A percentile compares a stretch with the other conserved stretches of the same genome.
Evolutionary conservation across 2,888 invertebrate genomes (phyloP).

Genomic region (Parelbella ahira): DNA sequence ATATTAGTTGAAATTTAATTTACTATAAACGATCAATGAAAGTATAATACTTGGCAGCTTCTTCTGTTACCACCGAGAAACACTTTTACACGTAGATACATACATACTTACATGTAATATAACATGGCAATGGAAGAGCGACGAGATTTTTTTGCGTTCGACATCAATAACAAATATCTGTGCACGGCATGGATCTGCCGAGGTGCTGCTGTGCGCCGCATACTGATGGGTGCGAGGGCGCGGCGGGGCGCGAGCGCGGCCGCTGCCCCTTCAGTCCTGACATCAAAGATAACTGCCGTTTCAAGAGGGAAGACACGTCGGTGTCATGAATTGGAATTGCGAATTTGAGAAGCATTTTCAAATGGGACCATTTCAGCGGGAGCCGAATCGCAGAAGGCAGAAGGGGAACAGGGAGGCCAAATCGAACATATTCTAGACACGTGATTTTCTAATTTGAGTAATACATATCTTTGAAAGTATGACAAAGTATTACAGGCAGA

Average conservation of each 20-base stretch:
- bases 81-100: too few species aligned
- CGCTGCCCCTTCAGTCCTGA: slow-evolving; percentile 16
- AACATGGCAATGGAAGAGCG: slow-evolving; percentile 7
- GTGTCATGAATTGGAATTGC: slow-evolving; percentile 17
- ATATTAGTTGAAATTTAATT: too few species aligned
- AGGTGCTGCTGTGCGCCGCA: slow-evolving; percentile 13
- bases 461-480: neutral
- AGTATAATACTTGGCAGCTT: too few species aligned
- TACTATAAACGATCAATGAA: too few species aligned
- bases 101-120: slow-evolving; percentile 17
- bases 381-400: slow-evolving; percentile 6
- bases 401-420: neutral
- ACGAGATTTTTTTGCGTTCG: slow-evolving; percentile 14
- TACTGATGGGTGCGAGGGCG: slow-evolving; percentile 11
- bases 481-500: too few species aligned
- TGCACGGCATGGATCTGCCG: slow-evolving; percentile 11
- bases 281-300: slow-evolving; percentile 24
- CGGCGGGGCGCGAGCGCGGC: too few species aligned
- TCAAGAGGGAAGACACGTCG: slow-evolving; percentile 20
- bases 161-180: slow-evolving; percentile 23
- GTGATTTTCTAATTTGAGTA: neutral
- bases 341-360: slow-evolving; percentile 9
- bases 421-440: neutral
- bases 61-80: too few species aligned
- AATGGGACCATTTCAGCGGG: slow-evolving; percentile 1